Evolutionary conservation across 2,888 invertebrate species (phyloP), one percentile per base, ranked within the genome.

Genomic region (Drosophila lutescens): DNA sequence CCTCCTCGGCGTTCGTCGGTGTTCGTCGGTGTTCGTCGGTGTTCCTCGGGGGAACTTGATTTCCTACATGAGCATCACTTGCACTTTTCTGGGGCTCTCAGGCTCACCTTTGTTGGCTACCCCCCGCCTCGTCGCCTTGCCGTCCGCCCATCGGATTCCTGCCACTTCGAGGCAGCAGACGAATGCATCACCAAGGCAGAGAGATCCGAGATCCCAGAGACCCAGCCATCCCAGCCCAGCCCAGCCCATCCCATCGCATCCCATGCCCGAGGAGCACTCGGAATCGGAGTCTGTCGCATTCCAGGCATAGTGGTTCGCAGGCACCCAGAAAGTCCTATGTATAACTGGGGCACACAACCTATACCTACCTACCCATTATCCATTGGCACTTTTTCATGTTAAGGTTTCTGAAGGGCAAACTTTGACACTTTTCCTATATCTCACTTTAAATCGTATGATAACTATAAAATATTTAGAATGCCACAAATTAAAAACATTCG

Each of bases 21-120:
- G 26, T 26, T 26, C 26, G 26, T 26, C 26, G 26, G 26, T 6
- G 26, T 26, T 26, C 6, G 5, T 26, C 26, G 26, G 26, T 26
- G 26, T 40, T 63, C 38, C 55, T 53, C 43, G 57, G 55, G 60
- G 68, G 55, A 72, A 78, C 74, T 78, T 78, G 83, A 83, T 78
- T 79, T 78, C 73, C 63, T 69, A 85, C 85, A 85, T 86, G 83
- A 88, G 88, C 89, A 89, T 89, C 89, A 89, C 89, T 89, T 89
- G 89, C 89, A 89, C 89, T 89, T 89, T 89, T 89, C 74, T 86
- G 82, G 77, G 78, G 63, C 80, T 72, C 80, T 72, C 71, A 30
- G 78, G 66, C 80, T 72, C 71, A 50, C 50, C 54, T 63, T 49
- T 49, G 47, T 61, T 63, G 59, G 46, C 8, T 3, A 47, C 26